Base-by-base conservation (phyloP, 2,113 vertebrate species). In the Hoplias malabaricus region DNA sequence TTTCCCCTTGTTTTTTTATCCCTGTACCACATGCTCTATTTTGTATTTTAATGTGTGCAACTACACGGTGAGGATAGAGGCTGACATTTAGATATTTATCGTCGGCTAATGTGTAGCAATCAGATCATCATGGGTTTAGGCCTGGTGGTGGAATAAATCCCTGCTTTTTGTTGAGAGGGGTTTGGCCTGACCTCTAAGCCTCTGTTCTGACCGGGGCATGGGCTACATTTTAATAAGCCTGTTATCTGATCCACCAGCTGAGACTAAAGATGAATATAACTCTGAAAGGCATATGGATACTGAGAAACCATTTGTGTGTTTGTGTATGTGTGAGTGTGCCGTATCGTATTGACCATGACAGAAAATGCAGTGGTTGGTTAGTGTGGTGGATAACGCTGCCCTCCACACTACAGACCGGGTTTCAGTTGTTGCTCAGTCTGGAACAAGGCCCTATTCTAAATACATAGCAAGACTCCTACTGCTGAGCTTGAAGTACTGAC, bases 1-100 rank as follows among this genome's bases (percentile, higher is more conserved):
- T 53, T 34, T 65, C 40, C 27, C 19, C 16, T 31, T 56, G 31
- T n/a, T 19, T 34, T 13, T 16, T 53, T 7, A 14, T 59, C 53
- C 25, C 50, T 23, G 10, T 38, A 40, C 38, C 56, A 29, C 33
- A 27, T 6, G 5, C 19, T 23, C 61, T 8, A 10, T 27, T 21
- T 80, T 21, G 42, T 29, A 74, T 50, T 34, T 69, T 74, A 12
- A 31, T 69, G 29, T 67, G 50, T 33, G n/a, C 63, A 63, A 63
- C 34, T 19, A 61, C 54, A 27, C 19, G 36, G 59, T 3, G 19
- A 6, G 23, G 3, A 31, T 1, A 6, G 25, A 68, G 13, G 40
- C 40, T 27, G 23, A 68, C 65, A 46, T 19, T 57, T 40, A 57
- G 54, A 80, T 50, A 59, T 66, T 79, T n/a, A 36, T 65, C 46